Evolutionary conservation across 2,113 vertebrate genomes (phyloP), one percentile per base, ranked within the genome.

Genomic region (Enhydra lutris): DNA sequence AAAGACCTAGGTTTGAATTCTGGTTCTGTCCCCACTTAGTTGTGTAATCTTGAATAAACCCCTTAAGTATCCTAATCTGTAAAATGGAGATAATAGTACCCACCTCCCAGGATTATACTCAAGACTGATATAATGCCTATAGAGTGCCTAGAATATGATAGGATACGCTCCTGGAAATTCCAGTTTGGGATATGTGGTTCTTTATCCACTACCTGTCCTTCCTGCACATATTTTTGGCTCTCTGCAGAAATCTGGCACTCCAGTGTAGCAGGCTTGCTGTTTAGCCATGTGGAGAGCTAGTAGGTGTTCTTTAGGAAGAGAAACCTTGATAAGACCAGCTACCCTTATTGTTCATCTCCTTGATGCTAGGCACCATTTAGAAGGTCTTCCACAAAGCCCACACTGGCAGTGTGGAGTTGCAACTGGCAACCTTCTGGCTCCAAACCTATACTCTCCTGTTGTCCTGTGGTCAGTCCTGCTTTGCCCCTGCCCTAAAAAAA

Each of bases 231-330:
- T 39, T 73, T 83, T 91, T 59, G 45, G 14, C 15, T 79, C 0
- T 52, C 59, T 87, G 31, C 4, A 84, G 88, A 69, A 76, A 24
- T 47, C 81, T n/a, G 45, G 52, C 52, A 71, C 42, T 29, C 15
- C 7, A 29, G 20, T 34, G 15, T 55, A 12, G 47, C 63, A 63
- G 87, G 10, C 42, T 57, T 36, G 63, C 45, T 76, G 1, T 45
- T 82, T 79, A 79, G 42, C 84, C 24, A 67, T 59, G 29, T 78
- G 69, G 83, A 55, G 31, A 61, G 31, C 59, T 63, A 50, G 55
- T 80, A 61, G 61, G 8, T 63, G 94, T 94, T 89, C 69, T 96
- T 84, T 89, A 81, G 47, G 59, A 31, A 87, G 45, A 59, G 91
- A 45, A 47, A 82, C 34, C 36, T 55, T 0, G 2, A 13, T 26